phyloP scores from a whole-genome alignment of 1,140 invertebrate species.

The Drosophila kurseongensis region DNA sequence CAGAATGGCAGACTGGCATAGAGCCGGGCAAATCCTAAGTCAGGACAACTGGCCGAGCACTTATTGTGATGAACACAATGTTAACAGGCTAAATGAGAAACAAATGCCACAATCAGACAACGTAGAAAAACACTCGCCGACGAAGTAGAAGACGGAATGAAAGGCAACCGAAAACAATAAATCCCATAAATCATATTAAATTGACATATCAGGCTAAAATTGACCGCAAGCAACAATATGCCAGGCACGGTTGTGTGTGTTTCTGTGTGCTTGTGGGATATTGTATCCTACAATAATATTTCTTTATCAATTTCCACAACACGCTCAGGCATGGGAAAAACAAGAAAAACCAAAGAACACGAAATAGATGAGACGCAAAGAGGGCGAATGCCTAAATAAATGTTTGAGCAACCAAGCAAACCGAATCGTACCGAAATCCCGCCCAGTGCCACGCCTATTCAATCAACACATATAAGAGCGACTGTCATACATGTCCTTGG shows the following conservation, averaged over 20 bases:
- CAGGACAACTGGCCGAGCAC: slow-evolving; percentile 50
- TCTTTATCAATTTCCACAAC: slow-evolving; percentile 80
- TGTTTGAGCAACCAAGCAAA: slow-evolving; percentile 46
- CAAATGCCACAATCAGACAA: slow-evolving; percentile 76
- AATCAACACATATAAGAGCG: slow-evolving; percentile 46
- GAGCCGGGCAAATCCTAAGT: slow-evolving; percentile 20
- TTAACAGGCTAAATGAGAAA: slow-evolving; percentile 82
- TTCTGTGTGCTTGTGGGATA: slow-evolving; percentile 26
- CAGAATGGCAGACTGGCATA: neutral
- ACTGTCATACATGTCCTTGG: slow-evolving; percentile 33
- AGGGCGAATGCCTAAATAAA: slow-evolving; percentile 65
- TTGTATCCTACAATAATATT: slow-evolving; percentile 68
- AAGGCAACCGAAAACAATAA: slow-evolving; percentile 70
- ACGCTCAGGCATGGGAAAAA: slow-evolving; percentile 36
- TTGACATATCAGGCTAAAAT: slow-evolving; percentile 81
- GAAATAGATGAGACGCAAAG: slow-evolving; percentile 27
- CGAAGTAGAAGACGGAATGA: slow-evolving; percentile 3
- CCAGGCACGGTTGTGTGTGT: slow-evolving; percentile 8
- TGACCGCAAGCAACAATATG: slow-evolving; percentile 65
- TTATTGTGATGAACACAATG: slow-evolving; percentile 82
- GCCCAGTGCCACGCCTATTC: slow-evolving; percentile 41
- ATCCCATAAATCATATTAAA: slow-evolving; percentile 83
- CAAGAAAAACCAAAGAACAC: slow-evolving; percentile 41
- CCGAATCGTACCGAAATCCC: slow-evolving; percentile 9
- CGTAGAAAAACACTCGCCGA: slow-evolving; percentile 47